Evolutionary conservation across 2,113 vertebrate genomes (phyloP).

Genomic region (Mesembrinibis cayennensis): DNA sequence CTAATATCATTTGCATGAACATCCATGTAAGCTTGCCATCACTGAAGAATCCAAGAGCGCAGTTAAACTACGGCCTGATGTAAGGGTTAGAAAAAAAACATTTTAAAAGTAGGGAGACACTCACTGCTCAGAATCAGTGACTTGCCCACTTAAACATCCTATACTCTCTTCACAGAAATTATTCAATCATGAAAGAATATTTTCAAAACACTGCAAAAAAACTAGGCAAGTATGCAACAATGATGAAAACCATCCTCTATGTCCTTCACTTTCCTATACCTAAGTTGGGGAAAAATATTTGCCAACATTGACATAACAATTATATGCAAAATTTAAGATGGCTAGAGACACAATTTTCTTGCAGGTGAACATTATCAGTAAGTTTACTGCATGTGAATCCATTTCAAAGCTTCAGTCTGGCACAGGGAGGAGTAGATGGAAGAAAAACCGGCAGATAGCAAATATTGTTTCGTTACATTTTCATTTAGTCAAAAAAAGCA

Average conservation of each 20-base stretch:
- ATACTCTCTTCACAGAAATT: background rate
- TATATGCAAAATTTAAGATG: background rate
- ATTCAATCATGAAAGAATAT: background rate
- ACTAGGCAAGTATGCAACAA: background rate
- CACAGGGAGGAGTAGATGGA: background rate
- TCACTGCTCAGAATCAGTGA: background rate
- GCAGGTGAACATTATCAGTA: background rate
- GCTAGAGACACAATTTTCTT: background rate
- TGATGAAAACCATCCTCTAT: background rate
- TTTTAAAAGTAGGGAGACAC: background rate
- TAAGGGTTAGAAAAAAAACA: background rate
- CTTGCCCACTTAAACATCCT: background rate
- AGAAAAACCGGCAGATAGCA: background rate
- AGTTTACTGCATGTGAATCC: background rate
- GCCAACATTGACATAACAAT: background rate
- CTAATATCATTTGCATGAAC: background rate
- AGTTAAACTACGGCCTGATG: background rate
- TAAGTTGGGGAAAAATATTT: background rate
- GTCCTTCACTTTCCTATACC: background rate
- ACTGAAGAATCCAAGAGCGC: background rate
- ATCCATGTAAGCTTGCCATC: background rate
- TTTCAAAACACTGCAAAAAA: background rate
- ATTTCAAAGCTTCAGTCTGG: background rate
- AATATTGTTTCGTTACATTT: background rate
- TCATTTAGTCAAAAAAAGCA: background rate